Percentiles rank a stretch among this genome's conserved stretches.
Evolutionary conservation across 2,113 vertebrate genomes (phyloP).

Genomic region (Vireo altiloquus): DNA sequence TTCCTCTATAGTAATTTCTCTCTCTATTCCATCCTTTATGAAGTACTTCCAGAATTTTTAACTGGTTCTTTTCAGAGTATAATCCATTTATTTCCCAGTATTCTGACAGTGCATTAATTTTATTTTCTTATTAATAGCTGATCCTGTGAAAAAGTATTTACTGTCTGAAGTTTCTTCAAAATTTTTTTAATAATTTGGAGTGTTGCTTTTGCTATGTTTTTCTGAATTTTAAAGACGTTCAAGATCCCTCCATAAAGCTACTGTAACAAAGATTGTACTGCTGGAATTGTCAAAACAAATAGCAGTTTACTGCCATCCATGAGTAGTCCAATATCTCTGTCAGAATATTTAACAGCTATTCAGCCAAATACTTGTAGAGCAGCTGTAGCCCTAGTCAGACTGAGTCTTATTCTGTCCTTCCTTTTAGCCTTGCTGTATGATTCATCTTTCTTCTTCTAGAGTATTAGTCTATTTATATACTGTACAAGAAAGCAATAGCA

Average conservation of each 20-base stretch:
- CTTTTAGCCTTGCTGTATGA: conserved; percentile 81
- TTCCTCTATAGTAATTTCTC: conserved; percentile 43
- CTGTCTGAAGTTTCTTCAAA: background rate
- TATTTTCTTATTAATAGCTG: background rate
- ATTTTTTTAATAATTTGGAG: background rate
- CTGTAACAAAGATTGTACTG: background rate
- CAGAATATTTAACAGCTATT: conserved; percentile 82
- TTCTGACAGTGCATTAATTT: background rate
- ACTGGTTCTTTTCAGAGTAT: background rate
- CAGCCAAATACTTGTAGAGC: conserved; percentile 80
- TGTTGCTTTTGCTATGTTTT: background rate
- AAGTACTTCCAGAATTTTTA: background rate
- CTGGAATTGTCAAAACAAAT: conserved; percentile 69
- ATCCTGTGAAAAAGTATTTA: background rate
- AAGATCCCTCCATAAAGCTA: background rate
- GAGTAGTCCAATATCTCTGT: conserved; percentile 45
- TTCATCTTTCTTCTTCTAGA: conserved; percentile 92
- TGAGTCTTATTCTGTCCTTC: conserved; percentile 81
- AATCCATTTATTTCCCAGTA: background rate
- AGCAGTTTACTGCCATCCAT: conserved; percentile 19
- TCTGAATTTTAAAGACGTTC: background rate
- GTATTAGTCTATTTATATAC: conserved; percentile 87
- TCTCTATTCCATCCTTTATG: background rate
- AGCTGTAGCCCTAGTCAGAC: conserved; percentile 82
- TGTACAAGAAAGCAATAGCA: conserved; percentile 78